A percentile compares a stretch with the other conserved stretches of the same genome.
Evolutionary conservation across 2,797 vertebrate genomes (phyloP).

Genomic region (Podarcis lilfordi): DNA sequence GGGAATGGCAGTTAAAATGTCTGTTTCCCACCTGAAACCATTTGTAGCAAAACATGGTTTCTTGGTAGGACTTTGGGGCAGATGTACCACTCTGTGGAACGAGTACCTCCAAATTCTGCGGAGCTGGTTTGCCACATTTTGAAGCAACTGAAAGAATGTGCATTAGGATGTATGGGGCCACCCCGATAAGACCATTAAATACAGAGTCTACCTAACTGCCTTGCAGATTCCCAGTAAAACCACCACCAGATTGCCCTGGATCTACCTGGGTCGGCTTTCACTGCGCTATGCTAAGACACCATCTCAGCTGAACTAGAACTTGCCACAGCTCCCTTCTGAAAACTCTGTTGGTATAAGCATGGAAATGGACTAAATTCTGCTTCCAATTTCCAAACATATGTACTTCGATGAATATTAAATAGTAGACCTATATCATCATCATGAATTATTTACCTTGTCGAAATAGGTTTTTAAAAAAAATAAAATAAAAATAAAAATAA

Average conservation of each 20-base stretch:
- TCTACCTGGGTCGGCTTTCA: constrained; percentile 38
- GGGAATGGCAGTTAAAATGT: constrained; percentile 10
- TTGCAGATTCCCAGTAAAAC: constrained; percentile 14
- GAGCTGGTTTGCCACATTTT: not conserved
- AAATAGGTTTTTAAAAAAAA: constrained; percentile 68
- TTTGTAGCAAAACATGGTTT: not conserved
- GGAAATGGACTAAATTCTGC: constrained; percentile 87
- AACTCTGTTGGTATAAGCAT: constrained; percentile 92
- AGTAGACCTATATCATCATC: constrained; percentile 78
- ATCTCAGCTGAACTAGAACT: constrained; percentile 66
- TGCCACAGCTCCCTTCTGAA: constrained; percentile 73
- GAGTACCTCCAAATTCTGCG: too few relatives aligned
- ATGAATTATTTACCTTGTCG: constrained; percentile 83
- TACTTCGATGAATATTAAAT: constrained; percentile 87
- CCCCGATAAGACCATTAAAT: not conserved
- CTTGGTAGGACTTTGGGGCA: not conserved
- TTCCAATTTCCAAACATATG: constrained; percentile 85
- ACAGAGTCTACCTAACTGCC: not conserved
- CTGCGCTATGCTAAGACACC: constrained; percentile 30
- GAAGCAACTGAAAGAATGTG: not conserved
- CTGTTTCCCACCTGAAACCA: constrained; percentile 31
- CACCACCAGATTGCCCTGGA: constrained; percentile 48
- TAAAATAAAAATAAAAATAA: constrained; percentile 58
- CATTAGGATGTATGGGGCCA: not conserved
- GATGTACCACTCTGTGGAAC: not conserved